phyloP scores from a whole-genome alignment of 2,797 vertebrate species.

The Kryptolebias ocellatus region DNA sequence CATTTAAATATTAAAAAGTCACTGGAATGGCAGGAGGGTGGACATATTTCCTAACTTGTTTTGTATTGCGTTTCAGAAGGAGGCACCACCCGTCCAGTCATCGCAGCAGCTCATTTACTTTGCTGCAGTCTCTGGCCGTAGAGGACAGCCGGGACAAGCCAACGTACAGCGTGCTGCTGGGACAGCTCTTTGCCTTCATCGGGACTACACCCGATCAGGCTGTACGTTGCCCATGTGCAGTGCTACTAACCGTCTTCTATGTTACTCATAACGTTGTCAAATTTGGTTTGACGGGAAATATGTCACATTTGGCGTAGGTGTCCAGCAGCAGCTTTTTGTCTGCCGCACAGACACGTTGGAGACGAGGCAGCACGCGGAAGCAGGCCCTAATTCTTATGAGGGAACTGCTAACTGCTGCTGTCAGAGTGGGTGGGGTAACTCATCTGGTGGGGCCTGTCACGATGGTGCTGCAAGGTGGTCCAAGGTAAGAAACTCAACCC shows the following conservation, averaged over 20 bases:
- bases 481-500: constrained; percentile 82
- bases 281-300: constrained; percentile 9
- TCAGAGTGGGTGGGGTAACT: constrained; percentile 94
- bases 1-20: not conserved
- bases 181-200: constrained; percentile 98
- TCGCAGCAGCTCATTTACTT: constrained; percentile 96
- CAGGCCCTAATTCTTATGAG: constrained; percentile 98
- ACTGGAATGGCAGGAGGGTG: not conserved
- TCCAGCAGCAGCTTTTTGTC: constrained; percentile 97
- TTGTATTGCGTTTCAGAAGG: constrained; percentile 81
- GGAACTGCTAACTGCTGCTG: constrained; percentile 94
- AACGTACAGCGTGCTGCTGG: constrained; percentile 94
- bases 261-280: not conserved
- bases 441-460: constrained; percentile 97
- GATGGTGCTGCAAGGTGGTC: constrained; percentile 97
- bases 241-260: not conserved
- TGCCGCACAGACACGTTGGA: constrained; percentile 96
- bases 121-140: constrained; percentile 91
- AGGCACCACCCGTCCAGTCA: constrained; percentile 93
- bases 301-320: constrained; percentile 80
- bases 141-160: constrained; percentile 96
- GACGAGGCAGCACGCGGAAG: constrained; percentile 93
- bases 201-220: constrained; percentile 97
- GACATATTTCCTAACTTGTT: not conserved
- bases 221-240: constrained; percentile 73